Base-by-base conservation (phyloP, 2,888 invertebrate genomes). In the Dolichomitus sp. region DNA sequence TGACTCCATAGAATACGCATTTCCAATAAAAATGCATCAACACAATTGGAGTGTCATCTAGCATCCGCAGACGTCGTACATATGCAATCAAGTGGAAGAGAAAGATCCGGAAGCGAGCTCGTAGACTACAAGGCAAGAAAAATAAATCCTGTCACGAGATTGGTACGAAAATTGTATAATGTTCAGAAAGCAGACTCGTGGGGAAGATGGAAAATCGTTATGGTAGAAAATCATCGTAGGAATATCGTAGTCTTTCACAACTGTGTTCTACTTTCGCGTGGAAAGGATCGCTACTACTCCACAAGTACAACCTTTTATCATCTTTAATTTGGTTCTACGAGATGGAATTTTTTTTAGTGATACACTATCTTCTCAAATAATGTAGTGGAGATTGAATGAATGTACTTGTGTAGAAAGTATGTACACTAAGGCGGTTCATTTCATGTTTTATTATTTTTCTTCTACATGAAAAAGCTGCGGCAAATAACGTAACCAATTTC, bases 1-100 rank as follows among this genome's bases (percentile, higher is more conserved):
- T 11, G 50, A 50, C 52, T 68, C 37, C 11, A 33, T 37, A 3
- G 61, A 40, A 52, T 68, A 68, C 50, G 37, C 52, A 52, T 37
- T 52, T 45, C 17, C 37, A 52, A 52, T 68, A 37, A 50, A 65
- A 17, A 52, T 68, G 19, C 48, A 12, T 50, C 66, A 19, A 5
- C 19, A 61, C 61, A 61, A 61, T 61, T 14, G 19, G 4, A 61
- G 9, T 52, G 52, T 30, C 50, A 14, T 33, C 11, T 37, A 52
- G 6, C 50, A 30, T 50, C 33, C 3, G 6, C 52, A 11, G 19
- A 37, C 19, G 50, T 52, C 19, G 50, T 37, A 37, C 12, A 68
- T 17, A 37, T n/a, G 33, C 52, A 14, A 37, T 14, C 68, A 14
- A 37, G 68, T 40, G 61, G 19, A 61, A 37, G 19, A 61, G 37